Evolutionary conservation across 2,888 invertebrate genomes (phyloP), one percentile per base, ranked within the genome.

Genomic region (Spilosoma lubricipeda): DNA sequence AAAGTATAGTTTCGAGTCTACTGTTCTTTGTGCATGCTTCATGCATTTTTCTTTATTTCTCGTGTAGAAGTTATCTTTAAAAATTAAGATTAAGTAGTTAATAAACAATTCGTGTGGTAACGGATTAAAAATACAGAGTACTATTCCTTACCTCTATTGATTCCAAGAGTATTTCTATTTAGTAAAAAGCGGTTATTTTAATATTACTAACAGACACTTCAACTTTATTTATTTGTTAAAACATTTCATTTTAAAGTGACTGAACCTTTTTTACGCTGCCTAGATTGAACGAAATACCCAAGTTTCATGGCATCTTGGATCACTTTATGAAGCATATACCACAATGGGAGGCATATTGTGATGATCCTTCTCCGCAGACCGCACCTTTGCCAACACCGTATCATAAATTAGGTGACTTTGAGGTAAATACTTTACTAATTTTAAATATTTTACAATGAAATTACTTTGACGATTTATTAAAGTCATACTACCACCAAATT

Each of bases 321-420:
- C 96, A 97, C 88, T 97, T 99, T 77, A 86, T 88, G 52, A 84
- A 88, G 0, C 95, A 98, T 84, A 59, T 96, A 3, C 83, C 88
- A 0, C 85, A 85, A 0, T 99, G 99, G 99, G 97, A 97, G 88
- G 87, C 85, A 13, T 96, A 97, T 80, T 99, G 98, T 89, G 97
- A 98, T 86, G 96, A 97, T 0, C 93, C 96, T 48, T 97, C 97
- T 76, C 99, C 99, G 0, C 98, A 99, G 7, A 95, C 96, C 23
- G 93, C 94, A 65, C 92, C 95, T 0, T 91, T 99, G 73, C 99
- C 99, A 0, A 89, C 90, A 0, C 97, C 97, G 0, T 99, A 97
- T 27, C 92, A 89, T 0, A 96, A 96, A 39, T 91, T 98, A 8
- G 93, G 93, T 42, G 83, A 92, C 1, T 98, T 99, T 90, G 92